Evolutionary conservation across 2,113 vertebrate genomes (phyloP).

Genomic region (Dicrurus megarhynchus): DNA sequence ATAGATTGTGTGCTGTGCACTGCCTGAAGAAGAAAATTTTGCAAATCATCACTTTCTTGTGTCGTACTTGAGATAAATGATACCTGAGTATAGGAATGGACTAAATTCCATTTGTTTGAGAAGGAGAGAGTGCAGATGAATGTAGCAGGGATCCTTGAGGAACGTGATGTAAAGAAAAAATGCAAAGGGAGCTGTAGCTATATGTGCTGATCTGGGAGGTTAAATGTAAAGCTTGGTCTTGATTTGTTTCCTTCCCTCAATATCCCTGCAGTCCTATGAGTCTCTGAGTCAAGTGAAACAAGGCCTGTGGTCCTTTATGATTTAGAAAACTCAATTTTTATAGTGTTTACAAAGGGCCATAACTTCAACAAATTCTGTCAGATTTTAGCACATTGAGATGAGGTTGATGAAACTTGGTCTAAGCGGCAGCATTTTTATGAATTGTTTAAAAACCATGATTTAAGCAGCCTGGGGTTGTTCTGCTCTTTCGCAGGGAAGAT

Average conservation of each 20-base stretch:
- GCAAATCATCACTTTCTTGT: background rate
- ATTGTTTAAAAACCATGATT: background rate
- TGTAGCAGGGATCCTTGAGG: background rate
- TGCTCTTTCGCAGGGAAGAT: background rate
- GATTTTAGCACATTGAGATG: background rate
- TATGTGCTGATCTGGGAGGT: background rate
- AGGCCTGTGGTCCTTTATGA: background rate
- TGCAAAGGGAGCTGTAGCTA: background rate
- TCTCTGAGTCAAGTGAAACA: background rate
- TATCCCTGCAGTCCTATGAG: background rate
- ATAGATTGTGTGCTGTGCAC: background rate
- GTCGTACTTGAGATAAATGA: background rate
- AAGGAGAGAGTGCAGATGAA: background rate
- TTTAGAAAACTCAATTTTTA: background rate
- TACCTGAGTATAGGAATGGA: rapidly evolving
- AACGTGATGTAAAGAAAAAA: background rate
- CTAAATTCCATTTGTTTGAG: background rate
- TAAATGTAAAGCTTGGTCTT: background rate
- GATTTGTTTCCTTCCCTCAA: background rate
- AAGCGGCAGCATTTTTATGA: background rate
- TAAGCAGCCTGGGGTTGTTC: background rate
- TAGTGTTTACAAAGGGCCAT: background rate
- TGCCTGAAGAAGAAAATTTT: background rate
- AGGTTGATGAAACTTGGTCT: background rate
- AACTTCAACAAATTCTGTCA: background rate